Evolutionary conservation across 2,113 vertebrate genomes (phyloP), one percentile per base, ranked within the genome.

Genomic region (Acrocephalus kingi): DNA sequence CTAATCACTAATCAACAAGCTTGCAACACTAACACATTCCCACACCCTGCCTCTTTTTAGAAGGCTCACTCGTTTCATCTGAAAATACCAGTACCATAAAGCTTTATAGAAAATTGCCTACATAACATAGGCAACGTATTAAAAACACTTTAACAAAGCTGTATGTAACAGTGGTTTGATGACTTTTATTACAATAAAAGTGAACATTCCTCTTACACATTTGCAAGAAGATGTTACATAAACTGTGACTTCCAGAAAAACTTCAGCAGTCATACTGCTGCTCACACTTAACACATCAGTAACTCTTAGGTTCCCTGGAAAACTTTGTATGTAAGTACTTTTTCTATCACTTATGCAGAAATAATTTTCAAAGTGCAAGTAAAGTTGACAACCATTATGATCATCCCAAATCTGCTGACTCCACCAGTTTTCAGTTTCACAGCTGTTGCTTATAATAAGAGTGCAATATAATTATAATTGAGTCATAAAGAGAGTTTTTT

Each of bases 21-120:
- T 62, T 41, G 7, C 27, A 77, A 83, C 21, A 20, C 12, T 35
- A 48, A 19, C 6, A 56, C 3, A 0, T 14, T 61, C 8, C 31
- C 25, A 43, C 8, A 16, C 2, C 4, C 1, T 4, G 16, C 1
- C 2, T 14, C 16, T 10, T 51, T 66, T 15, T 46, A 10, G 27
- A 69, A 77, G 4, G 33, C 9, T 76, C 16, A 58, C 37, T 61
- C 27, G 30, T 75, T 77, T 68, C 56, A 67, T 24, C 19, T 54
- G 20, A 87, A n/a, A 94, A 81, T 25, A 64, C 3, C 28, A 62
- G 13, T 4, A 78, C 4, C 39, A 59, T 19, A 78, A 49, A 83
- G 5, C 13, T 62, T 58, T 24, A n/a, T 31, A 43, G 72, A 92
- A 64, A 63, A 25, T 23, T 37, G 22, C 16, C 5, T 18, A 28